Percentiles rank a stretch among this genome's conserved stretches.
Evolutionary conservation across 1,140 invertebrate species (phyloP).

Genomic region (Heliothis subflexa): DNA sequence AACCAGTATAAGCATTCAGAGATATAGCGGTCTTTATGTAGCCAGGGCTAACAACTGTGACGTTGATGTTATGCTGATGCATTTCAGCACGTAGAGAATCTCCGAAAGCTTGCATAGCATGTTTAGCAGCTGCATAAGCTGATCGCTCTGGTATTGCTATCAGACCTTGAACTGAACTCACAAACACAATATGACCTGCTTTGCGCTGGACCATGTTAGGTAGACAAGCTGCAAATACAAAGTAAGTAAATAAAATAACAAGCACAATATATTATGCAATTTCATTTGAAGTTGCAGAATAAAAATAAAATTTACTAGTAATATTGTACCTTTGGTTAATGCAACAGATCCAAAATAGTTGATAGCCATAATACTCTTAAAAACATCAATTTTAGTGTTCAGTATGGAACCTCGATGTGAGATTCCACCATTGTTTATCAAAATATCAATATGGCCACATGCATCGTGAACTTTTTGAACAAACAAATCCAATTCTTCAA

Average conservation of each 20-base stretch:
- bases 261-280: not conserved
- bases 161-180: conserved; percentile 98
- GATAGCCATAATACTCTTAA: conserved; percentile 95
- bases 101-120: conserved; percentile 96
- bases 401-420: conserved; percentile 92
- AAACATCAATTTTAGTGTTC: conserved; percentile 93
- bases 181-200: conserved; percentile 94
- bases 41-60: conserved; percentile 94
- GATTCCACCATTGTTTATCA: conserved; percentile 97
- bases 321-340: conserved; percentile 93
- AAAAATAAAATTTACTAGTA: not conserved
- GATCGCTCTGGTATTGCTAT: conserved; percentile 95
- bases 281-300: not conserved
- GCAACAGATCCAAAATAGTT: conserved; percentile 98
- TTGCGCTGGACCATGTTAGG: conserved; percentile 93
- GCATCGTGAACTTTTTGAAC: conserved; percentile 89
- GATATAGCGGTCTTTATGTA: conserved; percentile 96
- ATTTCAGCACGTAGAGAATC: conserved; percentile 95
- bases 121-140: conserved; percentile 97
- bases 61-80: conserved; percentile 90
- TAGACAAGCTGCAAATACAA: conserved; percentile 88
- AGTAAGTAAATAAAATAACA: not conserved
- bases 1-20: conserved; percentile 93
- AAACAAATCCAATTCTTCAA: conserved; percentile 88
- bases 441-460: conserved; percentile 93